phyloP scores from a whole-genome alignment of 2,888 invertebrate species.

The Meghimatium bilineatum region DNA sequence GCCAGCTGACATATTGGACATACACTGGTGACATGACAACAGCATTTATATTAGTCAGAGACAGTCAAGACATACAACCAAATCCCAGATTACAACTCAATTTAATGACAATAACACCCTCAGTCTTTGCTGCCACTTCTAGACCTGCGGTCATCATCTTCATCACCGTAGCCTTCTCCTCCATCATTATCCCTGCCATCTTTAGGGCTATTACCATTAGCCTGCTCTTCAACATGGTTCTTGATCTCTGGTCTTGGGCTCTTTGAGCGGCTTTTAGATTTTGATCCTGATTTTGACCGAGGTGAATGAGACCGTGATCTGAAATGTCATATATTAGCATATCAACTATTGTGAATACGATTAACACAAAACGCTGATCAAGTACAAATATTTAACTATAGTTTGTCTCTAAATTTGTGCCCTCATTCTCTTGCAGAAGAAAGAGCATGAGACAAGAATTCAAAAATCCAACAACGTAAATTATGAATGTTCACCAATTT shows the following conservation, averaged over 20 bases:
- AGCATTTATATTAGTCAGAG: not conserved
- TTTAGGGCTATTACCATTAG: conserved; percentile 6
- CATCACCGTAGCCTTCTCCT: conserved; percentile 16
- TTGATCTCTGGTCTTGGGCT: conserved; percentile 25
- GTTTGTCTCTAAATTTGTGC: no score
- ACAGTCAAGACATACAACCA: not conserved
- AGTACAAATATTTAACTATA: no score
- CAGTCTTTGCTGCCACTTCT: conserved; percentile 45
- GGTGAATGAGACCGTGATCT: conserved; percentile 21
- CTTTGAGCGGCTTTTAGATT: conserved; percentile 38
- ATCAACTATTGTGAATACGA: not conserved
- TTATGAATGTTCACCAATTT: no score
- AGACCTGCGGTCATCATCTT: conserved; percentile 14
- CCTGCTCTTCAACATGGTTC: conserved; percentile 1
- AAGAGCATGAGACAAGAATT: no score
- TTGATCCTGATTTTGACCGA: conserved; percentile 40
- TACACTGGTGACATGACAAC: not conserved
- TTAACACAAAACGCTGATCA: no score
- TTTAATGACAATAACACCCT: not conserved
- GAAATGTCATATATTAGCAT: not conserved
- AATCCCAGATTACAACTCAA: not conserved
- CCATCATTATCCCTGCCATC: conserved; percentile 2
- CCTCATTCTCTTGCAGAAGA: no score
- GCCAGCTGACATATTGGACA: not conserved
- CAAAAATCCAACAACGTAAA: no score